phyloP scores from a whole-genome alignment of 2,888 invertebrate genomes.

The Ormyrus pomaceus region DNA sequence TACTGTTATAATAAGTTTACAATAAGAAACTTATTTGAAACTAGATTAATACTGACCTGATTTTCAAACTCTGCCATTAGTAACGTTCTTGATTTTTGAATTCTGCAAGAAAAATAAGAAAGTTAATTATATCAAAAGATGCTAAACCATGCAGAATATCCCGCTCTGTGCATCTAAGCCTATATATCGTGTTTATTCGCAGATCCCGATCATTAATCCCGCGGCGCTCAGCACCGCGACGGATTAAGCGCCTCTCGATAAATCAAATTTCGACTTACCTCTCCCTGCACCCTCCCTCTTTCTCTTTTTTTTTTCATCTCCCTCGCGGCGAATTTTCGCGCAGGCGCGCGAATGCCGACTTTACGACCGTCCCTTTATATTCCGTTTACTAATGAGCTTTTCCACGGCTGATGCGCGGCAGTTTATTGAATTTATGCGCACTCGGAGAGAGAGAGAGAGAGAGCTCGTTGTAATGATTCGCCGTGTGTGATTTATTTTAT shows the following conservation, averaged over 20 bases:
- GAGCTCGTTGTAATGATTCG: not conserved
- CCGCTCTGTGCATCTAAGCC: too few species aligned
- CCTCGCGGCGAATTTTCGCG: conserved; percentile 6
- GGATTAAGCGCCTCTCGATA: conserved; percentile 42
- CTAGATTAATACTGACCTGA: too few species aligned
- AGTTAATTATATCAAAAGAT: too few species aligned
- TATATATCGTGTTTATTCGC: too few species aligned
- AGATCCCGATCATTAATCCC: conserved; percentile 40
- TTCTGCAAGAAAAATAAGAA: too few species aligned
- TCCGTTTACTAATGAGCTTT: conserved; percentile 47
- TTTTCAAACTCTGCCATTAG: too few species aligned
- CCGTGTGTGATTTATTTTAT: conserved; percentile 23
- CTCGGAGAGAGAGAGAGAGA: not conserved
- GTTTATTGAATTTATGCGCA: conserved; percentile 21
- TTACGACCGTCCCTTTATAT: conserved; percentile 42
- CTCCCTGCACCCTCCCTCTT: conserved; percentile 43
- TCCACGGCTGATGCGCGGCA: not conserved
- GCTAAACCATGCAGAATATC: too few species aligned
- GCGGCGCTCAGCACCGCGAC: conserved; percentile 9
- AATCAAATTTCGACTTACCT: conserved; percentile 59
- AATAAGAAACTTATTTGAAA: too few species aligned
- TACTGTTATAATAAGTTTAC: too few species aligned
- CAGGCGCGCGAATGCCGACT: conserved; percentile 14
- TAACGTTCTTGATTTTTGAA: too few species aligned
- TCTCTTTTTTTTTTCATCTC: conserved; percentile 57